Conservation (phyloP, 53 echinoderm and acorn worm species). For the Zoroaster sp. region DNA sequence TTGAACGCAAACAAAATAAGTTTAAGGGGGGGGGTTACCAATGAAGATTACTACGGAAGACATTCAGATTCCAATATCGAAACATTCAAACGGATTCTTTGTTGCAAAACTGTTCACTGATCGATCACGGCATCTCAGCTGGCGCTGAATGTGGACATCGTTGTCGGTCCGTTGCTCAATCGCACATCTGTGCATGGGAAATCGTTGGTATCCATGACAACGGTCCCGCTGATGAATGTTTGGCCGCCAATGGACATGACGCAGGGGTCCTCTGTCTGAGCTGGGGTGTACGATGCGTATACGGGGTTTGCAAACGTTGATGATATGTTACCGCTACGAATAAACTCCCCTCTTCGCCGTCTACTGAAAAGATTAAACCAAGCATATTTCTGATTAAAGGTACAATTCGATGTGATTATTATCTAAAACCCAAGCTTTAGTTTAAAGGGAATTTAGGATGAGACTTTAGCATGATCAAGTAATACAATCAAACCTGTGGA, state of each 20-base stretch:
- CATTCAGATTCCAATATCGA: not conserved
- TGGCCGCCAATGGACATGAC: constrained; percentile 3
- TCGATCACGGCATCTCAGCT: not conserved
- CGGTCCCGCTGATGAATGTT: constrained; percentile 37
- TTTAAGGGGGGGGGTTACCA: no score
- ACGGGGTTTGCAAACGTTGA: constrained; percentile 45
- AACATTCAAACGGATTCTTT: not conserved
- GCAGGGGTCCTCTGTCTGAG: not conserved
- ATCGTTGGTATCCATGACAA: not conserved
- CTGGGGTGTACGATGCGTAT: constrained; percentile 5
- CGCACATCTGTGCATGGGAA: not conserved
- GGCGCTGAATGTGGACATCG: constrained; percentile 24
- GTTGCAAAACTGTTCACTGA: not conserved
- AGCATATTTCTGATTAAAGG: no score
- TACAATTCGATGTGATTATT: no score
- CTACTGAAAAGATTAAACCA: not conserved
- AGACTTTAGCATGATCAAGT: no score
- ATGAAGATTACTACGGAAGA: not conserved
- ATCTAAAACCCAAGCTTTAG: no score
- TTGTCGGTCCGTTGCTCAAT: constrained; percentile 8
- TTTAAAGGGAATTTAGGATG: no score
- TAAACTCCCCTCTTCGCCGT: constrained; percentile 34
- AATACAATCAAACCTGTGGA: no score
- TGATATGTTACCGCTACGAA: constrained; percentile 37
- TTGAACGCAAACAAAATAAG: no score